Evolutionary conservation across 2,888 invertebrate species (phyloP).

Genomic region (Drosophila prostipennis): DNA sequence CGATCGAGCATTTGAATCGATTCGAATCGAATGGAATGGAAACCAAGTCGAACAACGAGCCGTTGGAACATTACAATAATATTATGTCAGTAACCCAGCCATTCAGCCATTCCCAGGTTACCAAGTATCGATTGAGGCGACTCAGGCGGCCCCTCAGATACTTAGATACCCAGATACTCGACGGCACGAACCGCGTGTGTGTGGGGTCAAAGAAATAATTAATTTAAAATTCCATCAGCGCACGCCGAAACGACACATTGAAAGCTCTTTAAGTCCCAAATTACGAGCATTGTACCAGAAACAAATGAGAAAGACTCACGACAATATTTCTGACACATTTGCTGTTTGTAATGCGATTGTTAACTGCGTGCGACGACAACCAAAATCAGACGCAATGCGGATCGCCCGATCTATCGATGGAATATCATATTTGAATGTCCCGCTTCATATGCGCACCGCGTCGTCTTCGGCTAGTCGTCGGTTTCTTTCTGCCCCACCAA

Average conservation of each 20-base stretch:
- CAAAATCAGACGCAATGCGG: conserved; percentile 54
- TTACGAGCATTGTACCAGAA: conserved; percentile 77
- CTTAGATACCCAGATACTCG: conserved; percentile 30
- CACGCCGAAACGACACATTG: conserved; percentile 77
- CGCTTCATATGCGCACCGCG: conserved; percentile 40
- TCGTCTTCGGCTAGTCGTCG: conserved; percentile 22
- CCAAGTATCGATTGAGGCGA: conserved; percentile 56
- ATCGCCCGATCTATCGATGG: conserved; percentile 45
- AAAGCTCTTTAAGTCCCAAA: conserved; percentile 79
- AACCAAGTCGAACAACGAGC: conserved; percentile 35
- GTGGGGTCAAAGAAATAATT: conserved; percentile 80
- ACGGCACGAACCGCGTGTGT: conserved; percentile 43
- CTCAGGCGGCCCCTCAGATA: conserved; percentile 51
- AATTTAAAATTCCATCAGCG: conserved; percentile 76
- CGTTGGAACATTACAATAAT: conserved; percentile 74
- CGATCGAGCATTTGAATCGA: conserved; percentile 34
- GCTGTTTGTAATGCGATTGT: conserved; percentile 72
- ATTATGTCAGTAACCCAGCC: conserved; percentile 70
- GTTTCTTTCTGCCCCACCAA: conserved; percentile 25
- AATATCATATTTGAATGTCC: conserved; percentile 47
- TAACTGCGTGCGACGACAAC: conserved; percentile 63
- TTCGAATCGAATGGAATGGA: conserved; percentile 24
- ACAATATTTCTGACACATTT: conserved; percentile 77
- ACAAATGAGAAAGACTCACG: conserved; percentile 65
- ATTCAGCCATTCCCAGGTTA: conserved; percentile 2